Evolutionary conservation across 1,140 invertebrate genomes (phyloP), one percentile per base, ranked within the genome.

Genomic region (Rhagoletis zephyria): DNA sequence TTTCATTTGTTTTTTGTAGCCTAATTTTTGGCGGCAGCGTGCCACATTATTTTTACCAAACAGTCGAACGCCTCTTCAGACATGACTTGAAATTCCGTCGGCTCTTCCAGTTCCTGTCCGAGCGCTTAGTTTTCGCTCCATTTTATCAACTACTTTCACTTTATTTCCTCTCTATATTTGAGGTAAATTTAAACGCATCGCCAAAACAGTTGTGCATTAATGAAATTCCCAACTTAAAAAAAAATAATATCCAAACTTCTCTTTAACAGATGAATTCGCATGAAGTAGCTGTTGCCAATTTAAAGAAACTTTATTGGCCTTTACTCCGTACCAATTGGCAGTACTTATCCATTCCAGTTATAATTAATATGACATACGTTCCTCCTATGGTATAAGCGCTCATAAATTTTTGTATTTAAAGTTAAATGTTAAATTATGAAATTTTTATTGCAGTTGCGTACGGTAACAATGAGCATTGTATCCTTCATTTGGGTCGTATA

Each of bases 401-500:
- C 30, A 40, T 81, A 63, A 63, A 74, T 5, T 56, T 81, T n/a
- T n/a, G 60, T 42, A 59, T 5, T 56, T 14, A 86, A n/a, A 0
- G 4, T 16, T 86, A 63, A 42, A 81, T 3, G 10, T 56, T 10
- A 81, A 40, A n/a, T 42, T 19, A 86, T 19, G 63, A 63, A 81
- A 45, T 85, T 63, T 81, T 63, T 74, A 51, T 95, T 30, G 89
- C 92, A 96, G 95, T 92, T 96, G 40, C 92, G 95, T 89, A 95
- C 96, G 9, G 93, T 96, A 3, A 94, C 95, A 65, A 94, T 94
- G 89, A 96, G 96, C 91, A 89, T 96, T 9, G 94, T 96, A 87
- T 95, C 95, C 81, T 95, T 96, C 88, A 94, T 95, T 74, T 96
- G 96, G 96, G 94, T 94, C 4, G 94, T 96, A 90, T 96, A 95